Conservation (phyloP, 2,113 vertebrate genomes). For the Osmerus mordax region DNA sequence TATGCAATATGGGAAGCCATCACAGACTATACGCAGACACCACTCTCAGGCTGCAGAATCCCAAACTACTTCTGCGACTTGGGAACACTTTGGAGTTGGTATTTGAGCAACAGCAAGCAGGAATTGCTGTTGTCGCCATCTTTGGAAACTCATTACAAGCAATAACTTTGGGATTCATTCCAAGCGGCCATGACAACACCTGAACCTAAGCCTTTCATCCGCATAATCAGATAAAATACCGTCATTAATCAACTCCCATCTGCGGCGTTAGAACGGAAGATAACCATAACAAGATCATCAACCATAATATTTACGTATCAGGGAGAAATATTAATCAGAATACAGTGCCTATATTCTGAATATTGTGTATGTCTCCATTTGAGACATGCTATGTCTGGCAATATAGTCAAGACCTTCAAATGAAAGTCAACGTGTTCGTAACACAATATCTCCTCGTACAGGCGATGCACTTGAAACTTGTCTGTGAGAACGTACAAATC, state of each 20-base stretch:
- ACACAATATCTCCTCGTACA: background rate
- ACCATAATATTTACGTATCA: background rate
- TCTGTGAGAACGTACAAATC: conserved; percentile 4
- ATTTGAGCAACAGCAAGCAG: background rate
- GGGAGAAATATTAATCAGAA: conserved; percentile 4
- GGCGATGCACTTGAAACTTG: background rate
- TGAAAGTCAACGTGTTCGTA: background rate
- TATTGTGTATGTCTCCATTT: background rate
- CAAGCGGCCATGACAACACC: background rate
- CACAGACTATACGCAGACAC: background rate
- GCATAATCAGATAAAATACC: background rate
- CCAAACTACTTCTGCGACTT: background rate
- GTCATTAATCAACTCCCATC: conserved; percentile 15
- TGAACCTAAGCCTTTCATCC: background rate
- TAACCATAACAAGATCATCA: conserved; percentile 1
- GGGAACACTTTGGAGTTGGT: background rate
- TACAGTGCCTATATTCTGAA: background rate
- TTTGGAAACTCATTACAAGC: background rate
- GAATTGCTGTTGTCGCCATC: background rate
- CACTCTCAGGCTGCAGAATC: background rate
- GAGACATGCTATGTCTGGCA: background rate
- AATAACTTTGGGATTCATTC: background rate
- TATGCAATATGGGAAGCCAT: background rate
- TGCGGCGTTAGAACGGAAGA: background rate
- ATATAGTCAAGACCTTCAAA: background rate